Evolutionary conservation across 1,140 invertebrate genomes (phyloP).

Genomic region (Drosophila pallidifrons): DNA sequence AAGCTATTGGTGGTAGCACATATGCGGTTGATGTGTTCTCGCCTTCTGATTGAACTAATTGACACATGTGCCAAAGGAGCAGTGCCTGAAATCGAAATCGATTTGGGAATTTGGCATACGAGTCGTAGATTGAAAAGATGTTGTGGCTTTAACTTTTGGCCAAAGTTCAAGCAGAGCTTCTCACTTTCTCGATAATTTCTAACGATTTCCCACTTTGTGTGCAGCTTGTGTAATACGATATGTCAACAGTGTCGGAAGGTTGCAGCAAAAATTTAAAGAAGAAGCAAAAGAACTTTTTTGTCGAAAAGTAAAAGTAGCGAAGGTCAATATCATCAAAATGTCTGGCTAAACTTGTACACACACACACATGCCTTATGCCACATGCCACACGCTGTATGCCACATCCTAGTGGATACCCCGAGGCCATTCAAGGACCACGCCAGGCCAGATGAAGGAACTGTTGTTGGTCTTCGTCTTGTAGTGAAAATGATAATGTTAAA

Average conservation of each 20-base stretch:
- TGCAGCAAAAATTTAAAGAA: conserved; percentile 70
- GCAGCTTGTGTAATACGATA: conserved; percentile 71
- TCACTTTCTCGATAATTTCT: background rate
- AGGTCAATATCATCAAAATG: conserved; percentile 84
- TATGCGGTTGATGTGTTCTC: conserved; percentile 60
- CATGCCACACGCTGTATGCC: conserved; percentile 22
- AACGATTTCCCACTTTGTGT: conserved; percentile 1
- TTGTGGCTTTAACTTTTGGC: conserved; percentile 34
- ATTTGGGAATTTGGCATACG: conserved; percentile 56
- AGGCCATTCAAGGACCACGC: conserved; percentile 31
- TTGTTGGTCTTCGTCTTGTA: conserved; percentile 45
- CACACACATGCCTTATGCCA: conserved; percentile 35
- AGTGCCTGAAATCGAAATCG: conserved; percentile 41
- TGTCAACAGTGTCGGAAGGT: conserved; percentile 71
- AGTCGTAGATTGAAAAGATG: conserved; percentile 31
- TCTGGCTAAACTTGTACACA: conserved; percentile 61
- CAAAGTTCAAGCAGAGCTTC: conserved; percentile 21
- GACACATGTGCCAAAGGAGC: conserved; percentile 62
- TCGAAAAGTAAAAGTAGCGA: conserved; percentile 78
- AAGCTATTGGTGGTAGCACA: conserved; percentile 25
- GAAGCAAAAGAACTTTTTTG: conserved; percentile 52
- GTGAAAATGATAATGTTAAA: conserved; percentile 85
- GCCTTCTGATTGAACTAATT: conserved; percentile 77
- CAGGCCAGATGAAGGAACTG: conserved; percentile 20
- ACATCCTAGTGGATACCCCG: conserved; percentile 48